Evolutionary conservation across 1,140 invertebrate species (phyloP).

Genomic region (Sycobia sp.): DNA sequence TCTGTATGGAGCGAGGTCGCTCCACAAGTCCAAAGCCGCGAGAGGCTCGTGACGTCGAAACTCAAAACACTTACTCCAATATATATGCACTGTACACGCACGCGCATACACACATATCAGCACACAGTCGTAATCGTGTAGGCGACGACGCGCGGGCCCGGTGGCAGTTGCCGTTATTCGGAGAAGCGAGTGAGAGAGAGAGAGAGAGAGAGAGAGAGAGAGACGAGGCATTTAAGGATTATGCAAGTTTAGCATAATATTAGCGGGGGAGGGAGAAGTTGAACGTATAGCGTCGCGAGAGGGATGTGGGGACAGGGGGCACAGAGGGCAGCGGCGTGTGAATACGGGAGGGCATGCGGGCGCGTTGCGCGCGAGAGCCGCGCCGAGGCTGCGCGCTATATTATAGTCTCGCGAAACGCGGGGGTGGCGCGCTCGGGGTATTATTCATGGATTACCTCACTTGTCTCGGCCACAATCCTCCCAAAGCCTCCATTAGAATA

Average conservation of each 20-base stretch:
- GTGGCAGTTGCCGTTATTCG: conserved; percentile 14
- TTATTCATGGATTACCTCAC: conserved; percentile 62
- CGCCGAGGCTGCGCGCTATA: too few species aligned
- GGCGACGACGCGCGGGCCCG: background rate
- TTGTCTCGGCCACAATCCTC: conserved; percentile 56
- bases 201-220: conserved; percentile 32
- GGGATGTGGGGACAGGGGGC: too few species aligned
- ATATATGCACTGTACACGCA: background rate
- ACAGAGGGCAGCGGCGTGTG: too few species aligned
- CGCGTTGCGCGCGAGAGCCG: too few species aligned
- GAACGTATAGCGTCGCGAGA: conserved; percentile 37
- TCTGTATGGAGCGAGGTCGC: too few species aligned
- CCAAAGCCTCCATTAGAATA: conserved; percentile 61
- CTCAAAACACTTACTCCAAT: conserved; percentile 20
- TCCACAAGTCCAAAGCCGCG: too few species aligned
- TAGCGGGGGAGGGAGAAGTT: too few species aligned
- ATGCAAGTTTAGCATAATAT: conserved; percentile 58
- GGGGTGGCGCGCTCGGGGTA: conserved; percentile 36
- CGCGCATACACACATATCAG: conserved; percentile 5
- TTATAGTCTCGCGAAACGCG: conserved; percentile 9
- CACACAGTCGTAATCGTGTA: background rate
- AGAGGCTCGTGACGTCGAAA: background rate
- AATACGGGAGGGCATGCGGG: background rate
- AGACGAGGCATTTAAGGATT: conserved; percentile 55
- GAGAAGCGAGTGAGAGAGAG: conserved; percentile 29